Percentiles rank a stretch among this genome's conserved stretches.
Evolutionary conservation across 2,113 vertebrate genomes (phyloP).

Genomic region (Crotalus viridis): DNA sequence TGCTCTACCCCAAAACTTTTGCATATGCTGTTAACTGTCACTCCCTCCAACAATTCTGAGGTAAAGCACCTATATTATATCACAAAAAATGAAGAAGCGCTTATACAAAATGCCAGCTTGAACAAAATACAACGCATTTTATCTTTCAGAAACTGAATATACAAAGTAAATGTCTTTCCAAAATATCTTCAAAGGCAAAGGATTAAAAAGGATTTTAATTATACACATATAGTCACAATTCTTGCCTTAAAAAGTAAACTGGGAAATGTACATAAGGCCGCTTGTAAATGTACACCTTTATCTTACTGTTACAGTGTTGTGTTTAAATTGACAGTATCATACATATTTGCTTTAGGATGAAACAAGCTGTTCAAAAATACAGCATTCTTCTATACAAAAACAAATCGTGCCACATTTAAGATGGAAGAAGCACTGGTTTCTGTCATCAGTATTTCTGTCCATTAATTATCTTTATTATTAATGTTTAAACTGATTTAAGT

Average conservation of each 20-base stretch:
- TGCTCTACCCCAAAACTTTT: conserved; percentile 55
- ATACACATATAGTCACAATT: conserved; percentile 98
- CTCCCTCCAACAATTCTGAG: conserved; percentile 49
- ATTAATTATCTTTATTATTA: conserved; percentile 79
- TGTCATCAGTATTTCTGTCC: conserved; percentile 80
- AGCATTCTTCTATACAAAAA: conserved; percentile 99
- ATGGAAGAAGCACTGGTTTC: conserved; percentile 85
- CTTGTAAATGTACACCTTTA: conserved; percentile 99
- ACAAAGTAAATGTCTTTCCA: conserved; percentile 81
- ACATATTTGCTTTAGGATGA: conserved; percentile 95
- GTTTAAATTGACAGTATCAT: conserved; percentile 98
- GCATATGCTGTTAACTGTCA: conserved; percentile 47
- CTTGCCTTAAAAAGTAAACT: conserved; percentile 93
- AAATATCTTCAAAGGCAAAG: conserved; percentile 90
- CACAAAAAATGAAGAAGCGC: conserved; percentile 64
- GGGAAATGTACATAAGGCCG: conserved; percentile 99
- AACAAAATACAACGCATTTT: conserved; percentile 82
- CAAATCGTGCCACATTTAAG: conserved; percentile 85
- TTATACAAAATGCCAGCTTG: conserved; percentile 80
- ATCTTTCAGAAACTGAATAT: conserved; percentile 83
- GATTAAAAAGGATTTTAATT: conserved; percentile 99
- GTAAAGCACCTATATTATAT: conserved; percentile 61
- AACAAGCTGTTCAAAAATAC: conserved; percentile 95
- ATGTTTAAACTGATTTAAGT: conserved; percentile 80
- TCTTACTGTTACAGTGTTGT: conserved; percentile 97